A percentile compares a stretch with the other conserved stretches of the same genome.
Conservation (phyloP, 2,113 vertebrate species). For the Pogonocichla stellata region DNA sequence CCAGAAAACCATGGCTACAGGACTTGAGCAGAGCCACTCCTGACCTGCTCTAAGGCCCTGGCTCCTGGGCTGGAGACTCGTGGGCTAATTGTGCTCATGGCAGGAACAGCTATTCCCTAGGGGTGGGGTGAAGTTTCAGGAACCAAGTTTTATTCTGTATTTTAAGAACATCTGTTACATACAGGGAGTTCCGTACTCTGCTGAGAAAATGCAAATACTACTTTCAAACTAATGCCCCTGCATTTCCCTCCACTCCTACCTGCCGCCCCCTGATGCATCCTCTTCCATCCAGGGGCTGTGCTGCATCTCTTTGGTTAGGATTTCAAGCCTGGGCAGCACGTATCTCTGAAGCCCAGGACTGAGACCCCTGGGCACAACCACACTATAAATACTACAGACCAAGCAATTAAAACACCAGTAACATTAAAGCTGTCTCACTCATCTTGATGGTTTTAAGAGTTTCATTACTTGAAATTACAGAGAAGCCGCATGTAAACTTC, state of each 20-base stretch:
- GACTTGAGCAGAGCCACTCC: background rate
- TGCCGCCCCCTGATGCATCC: rapidly evolving
- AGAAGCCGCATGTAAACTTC: background rate
- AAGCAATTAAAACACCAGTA: background rate
- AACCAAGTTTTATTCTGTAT: background rate
- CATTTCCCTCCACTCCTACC: background rate
- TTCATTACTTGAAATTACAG: background rate
- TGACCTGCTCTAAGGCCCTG: background rate
- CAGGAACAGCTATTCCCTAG: background rate
- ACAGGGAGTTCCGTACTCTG: background rate
- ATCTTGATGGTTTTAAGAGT: background rate
- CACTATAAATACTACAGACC: background rate
- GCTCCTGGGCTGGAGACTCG: background rate
- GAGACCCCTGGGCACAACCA: background rate
- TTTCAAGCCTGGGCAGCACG: background rate
- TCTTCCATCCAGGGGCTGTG: rapidly evolving
- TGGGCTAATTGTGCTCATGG: background rate
- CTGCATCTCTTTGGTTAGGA: background rate
- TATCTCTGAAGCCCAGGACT: background rate
- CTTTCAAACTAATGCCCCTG: background rate
- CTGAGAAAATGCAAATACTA: slow-evolving; percentile 14
- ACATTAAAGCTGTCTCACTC: background rate
- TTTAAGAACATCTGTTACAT: slow-evolving; percentile 7
- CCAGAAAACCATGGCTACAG: background rate
- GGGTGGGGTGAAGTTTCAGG: slow-evolving; percentile 17